Percentiles rank a stretch among this genome's conserved stretches.
Conservation (phyloP, 64 coral and sea anemone genomes). For the Montipora capricornis region DNA sequence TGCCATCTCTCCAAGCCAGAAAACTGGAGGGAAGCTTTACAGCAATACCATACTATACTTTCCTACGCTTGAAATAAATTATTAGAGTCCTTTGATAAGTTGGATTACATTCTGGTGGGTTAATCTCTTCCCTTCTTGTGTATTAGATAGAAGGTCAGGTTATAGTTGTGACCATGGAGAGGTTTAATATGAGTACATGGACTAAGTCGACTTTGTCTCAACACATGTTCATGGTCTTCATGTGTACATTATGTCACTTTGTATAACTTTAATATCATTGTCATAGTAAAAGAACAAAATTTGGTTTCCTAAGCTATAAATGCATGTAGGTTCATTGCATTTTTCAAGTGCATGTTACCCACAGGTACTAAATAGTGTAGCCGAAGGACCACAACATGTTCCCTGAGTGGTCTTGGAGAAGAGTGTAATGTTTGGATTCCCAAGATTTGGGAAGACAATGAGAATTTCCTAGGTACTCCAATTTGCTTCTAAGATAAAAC, state of each 20-base stretch:
- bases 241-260: not conserved
- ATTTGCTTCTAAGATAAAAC: not conserved
- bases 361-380: not conserved
- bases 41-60: slow-evolving; percentile 4
- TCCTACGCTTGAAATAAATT: not conserved
- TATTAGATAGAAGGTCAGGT: not conserved
- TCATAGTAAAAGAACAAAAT: not conserved
- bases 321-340: not conserved
- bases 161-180: not conserved
- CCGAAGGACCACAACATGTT: not conserved
- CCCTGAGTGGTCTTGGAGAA: not conserved
- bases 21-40: slow-evolving; percentile 40
- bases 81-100: slow-evolving; percentile 21
- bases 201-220: not conserved
- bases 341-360: not conserved
- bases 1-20: not conserved
- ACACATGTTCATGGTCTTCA: not conserved
- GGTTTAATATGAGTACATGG: not conserved
- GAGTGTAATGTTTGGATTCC: not conserved
- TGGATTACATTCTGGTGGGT: not conserved
- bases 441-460: not conserved
- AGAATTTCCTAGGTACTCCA: not conserved
- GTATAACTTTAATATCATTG: not conserved
- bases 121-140: not conserved
- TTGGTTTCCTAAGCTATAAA: not conserved